Percentiles rank a stretch among this genome's conserved stretches.
Conservation (phyloP, 2,797 vertebrate species). For the Sciurus vulgaris region DNA sequence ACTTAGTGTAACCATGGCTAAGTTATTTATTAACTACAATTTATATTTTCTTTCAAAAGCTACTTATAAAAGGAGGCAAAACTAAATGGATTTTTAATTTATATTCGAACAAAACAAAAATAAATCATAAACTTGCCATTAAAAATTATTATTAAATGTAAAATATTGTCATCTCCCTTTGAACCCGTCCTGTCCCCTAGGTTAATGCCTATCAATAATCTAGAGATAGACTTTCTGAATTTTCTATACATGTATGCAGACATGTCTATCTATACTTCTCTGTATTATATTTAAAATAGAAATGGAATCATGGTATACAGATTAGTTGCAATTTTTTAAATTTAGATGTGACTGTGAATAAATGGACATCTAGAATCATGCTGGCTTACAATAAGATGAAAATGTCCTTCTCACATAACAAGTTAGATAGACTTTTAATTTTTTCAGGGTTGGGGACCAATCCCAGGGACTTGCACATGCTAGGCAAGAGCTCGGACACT, state of each 20-base stretch:
- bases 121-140: not conserved
- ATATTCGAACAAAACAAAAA: not conserved
- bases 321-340: not conserved
- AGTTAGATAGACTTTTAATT: not conserved
- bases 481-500: not conserved
- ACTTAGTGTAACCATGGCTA: not conserved
- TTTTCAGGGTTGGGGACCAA: not conserved
- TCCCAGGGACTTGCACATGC: not conserved
- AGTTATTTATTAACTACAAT: not conserved
- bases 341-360: constrained; percentile 12
- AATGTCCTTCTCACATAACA: not conserved
- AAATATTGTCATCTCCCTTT: not conserved
- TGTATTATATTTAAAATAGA: constrained; percentile 17
- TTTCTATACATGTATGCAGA: not conserved
- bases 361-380: not conserved
- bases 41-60: constrained; percentile 10
- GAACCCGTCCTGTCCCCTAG: not conserved
- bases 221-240: not conserved
- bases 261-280: not conserved
- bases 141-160: not conserved
- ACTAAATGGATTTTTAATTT: not conserved
- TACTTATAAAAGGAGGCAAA: constrained; percentile 7
- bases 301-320: not conserved
- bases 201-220: not conserved
- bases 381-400: not conserved